Conservation (phyloP, 1,140 invertebrate genomes). For the Trypoxylus dichotomus region DNA sequence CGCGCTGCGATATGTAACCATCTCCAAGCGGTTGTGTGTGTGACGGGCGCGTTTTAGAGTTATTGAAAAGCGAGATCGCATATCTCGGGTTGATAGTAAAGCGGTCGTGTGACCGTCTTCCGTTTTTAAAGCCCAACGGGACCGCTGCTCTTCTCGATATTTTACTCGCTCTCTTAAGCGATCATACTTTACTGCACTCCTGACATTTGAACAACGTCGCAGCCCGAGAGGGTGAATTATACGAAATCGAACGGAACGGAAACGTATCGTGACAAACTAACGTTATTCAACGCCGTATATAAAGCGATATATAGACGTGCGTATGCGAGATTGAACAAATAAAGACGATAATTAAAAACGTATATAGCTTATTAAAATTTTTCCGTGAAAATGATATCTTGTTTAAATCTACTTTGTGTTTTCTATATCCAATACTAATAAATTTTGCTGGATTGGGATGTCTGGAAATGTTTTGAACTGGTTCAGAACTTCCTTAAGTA, state of each 20-base stretch:
- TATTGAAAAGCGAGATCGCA: slow-evolving; percentile 49
- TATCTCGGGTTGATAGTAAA: slow-evolving; percentile 46
- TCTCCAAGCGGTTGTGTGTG: not conserved
- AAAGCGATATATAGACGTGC: too few relatives aligned
- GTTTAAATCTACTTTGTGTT: too few relatives aligned
- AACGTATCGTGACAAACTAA: not conserved
- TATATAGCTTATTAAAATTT: too few relatives aligned
- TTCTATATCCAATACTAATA: too few relatives aligned
- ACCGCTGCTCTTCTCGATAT: not conserved
- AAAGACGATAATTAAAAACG: too few relatives aligned
- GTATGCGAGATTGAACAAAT: too few relatives aligned
- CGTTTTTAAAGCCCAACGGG: slow-evolving; percentile 20
- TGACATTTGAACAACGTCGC: slow-evolving; percentile 17
- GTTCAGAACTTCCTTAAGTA: too few relatives aligned
- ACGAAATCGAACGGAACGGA: not conserved
- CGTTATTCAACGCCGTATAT: not conserved
- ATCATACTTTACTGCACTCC: slow-evolving; percentile 19
- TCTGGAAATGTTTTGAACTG: too few relatives aligned
- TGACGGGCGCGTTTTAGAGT: slow-evolving; percentile 44
- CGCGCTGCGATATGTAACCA: not conserved
- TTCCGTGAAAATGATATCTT: too few relatives aligned
- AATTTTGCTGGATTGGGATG: too few relatives aligned
- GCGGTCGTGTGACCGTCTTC: slow-evolving; percentile 38
- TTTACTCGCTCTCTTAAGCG: slow-evolving; percentile 16
- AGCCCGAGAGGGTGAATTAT: not conserved